phyloP scores from a whole-genome alignment of 2,113 vertebrate genomes.

The Micronycteris hirsuta region DNA sequence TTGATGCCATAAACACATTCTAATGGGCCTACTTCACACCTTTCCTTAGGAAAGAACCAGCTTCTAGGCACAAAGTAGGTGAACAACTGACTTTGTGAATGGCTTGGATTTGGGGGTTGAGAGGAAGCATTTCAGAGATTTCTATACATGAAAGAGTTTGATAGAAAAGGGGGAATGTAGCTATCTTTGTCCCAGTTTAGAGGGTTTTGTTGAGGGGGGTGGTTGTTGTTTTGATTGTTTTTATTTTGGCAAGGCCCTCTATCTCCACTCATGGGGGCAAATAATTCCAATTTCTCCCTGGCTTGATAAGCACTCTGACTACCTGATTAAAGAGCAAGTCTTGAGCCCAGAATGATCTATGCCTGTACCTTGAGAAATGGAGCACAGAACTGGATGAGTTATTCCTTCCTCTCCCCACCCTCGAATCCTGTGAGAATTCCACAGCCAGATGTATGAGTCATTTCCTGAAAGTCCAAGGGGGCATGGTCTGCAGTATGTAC shows the following conservation, averaged over 20 bases:
- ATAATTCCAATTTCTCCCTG: constrained; percentile 7
- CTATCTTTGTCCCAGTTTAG: not conserved
- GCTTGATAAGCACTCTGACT: not conserved
- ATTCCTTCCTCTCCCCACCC: constrained; percentile 32
- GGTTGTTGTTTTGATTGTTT: not conserved
- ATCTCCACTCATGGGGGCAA: constrained; percentile 13
- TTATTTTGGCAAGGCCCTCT: not conserved
- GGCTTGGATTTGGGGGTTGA: not conserved
- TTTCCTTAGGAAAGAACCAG: not conserved
- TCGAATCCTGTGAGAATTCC: constrained; percentile 39
- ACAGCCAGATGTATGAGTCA: constrained; percentile 61
- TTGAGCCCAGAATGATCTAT: constrained; percentile 40
- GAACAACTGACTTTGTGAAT: not conserved
- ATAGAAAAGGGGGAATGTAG: not conserved
- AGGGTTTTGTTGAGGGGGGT: not conserved
- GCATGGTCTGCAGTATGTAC: constrained; percentile 37
- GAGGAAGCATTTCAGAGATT: not conserved
- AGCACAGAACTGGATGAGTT: constrained; percentile 21
- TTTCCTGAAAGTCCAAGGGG: constrained; percentile 52
- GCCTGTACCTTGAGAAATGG: constrained; percentile 41
- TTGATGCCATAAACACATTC: not conserved
- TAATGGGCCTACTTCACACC: not conserved
- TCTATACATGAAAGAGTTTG: not conserved
- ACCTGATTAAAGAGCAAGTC: not conserved
- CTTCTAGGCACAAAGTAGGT: not conserved